Evolutionary conservation across 2,113 vertebrate species (phyloP).

Genomic region (Rutilus rutilus): DNA sequence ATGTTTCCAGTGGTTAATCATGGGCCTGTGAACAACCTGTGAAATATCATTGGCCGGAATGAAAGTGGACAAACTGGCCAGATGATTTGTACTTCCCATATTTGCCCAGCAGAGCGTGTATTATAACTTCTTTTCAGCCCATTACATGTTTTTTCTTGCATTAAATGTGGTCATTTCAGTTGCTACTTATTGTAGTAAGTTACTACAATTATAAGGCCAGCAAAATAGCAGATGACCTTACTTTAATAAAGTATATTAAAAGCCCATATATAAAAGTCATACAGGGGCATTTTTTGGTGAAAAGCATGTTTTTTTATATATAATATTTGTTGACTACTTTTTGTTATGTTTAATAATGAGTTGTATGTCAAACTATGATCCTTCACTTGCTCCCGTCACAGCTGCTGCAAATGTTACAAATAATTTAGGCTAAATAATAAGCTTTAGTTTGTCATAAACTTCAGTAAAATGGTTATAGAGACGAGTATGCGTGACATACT

Average conservation of each 20-base stretch:
- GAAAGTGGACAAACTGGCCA: neutral
- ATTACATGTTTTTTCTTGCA: neutral
- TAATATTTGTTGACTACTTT: no score
- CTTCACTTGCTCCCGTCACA: no score
- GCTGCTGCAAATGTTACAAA: no score
- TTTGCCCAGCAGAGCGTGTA: constrained; percentile 35
- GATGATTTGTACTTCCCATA: neutral
- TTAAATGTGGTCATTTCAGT: neutral
- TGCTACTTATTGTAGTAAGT: neutral
- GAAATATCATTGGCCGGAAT: neutral
- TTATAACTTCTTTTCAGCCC: neutral
- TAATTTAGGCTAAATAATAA: no score
- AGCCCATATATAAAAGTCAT: no score
- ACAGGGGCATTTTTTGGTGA: no score
- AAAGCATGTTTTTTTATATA: no score
- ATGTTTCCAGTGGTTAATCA: neutral
- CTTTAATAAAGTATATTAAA: neutral
- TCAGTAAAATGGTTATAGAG: no score
- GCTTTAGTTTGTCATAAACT: no score
- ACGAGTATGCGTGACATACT: no score
- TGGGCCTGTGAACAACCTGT: neutral
- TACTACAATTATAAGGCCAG: neutral
- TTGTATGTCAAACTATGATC: no score
- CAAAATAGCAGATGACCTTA: neutral
- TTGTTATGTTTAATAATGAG: no score